Base-by-base conservation (phyloP, 37 sponge, comb jelly and placozoan species). In the Beroe forskalii region DNA sequence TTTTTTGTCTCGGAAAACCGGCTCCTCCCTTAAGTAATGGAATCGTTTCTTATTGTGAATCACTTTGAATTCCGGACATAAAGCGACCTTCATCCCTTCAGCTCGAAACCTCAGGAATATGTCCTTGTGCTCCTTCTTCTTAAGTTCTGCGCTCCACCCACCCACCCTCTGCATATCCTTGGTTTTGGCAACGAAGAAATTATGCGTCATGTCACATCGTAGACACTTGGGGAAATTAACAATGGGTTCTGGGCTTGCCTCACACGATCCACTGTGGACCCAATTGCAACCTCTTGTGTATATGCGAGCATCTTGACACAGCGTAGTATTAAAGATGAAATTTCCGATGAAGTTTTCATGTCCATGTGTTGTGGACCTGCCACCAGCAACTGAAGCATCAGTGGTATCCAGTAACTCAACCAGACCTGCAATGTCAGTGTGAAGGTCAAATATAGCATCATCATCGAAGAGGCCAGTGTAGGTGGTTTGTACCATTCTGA, bases 61-160 rank as follows among this genome's bases (percentile, higher is more conserved):
- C n/a, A 63, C 66, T 63, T 23, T 3, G 25, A 63, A 63, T 20
- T 63, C n/a, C 2, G 66, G 66, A 63, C 66, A 63, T 30, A 24
- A 63, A 63, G n/a, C 66, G 28, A 63, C 66, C n/a, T 63, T 63
- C 66, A 23, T 63, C n/a, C 66, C 66, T 3, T 24, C 66, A 63
- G 24, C 66, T 63, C 25, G 20, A 19, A 63, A 30, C 25, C 66
- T 63, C n/a, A 63, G 25, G n/a, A 63, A 63, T 3, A 63, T 4
- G 25, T 63, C 66, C n/a, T 63, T 24, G 25, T 63, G 66, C 25
- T 63, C 66, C 23, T 63, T 24, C 20, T 28, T 30, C n/a, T 63
- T 63, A 3, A 63, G 25, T 30, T 63, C 66, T 63, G 2, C 23
- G 25, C 66, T 63, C 66, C 66, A 63, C 4, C 66, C 66, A 23